These are phyloP conservation scores for Radopholus similis DNA, from an alignment of 1,140 invertebrate species.

Conservation along the genomic window DNA sequence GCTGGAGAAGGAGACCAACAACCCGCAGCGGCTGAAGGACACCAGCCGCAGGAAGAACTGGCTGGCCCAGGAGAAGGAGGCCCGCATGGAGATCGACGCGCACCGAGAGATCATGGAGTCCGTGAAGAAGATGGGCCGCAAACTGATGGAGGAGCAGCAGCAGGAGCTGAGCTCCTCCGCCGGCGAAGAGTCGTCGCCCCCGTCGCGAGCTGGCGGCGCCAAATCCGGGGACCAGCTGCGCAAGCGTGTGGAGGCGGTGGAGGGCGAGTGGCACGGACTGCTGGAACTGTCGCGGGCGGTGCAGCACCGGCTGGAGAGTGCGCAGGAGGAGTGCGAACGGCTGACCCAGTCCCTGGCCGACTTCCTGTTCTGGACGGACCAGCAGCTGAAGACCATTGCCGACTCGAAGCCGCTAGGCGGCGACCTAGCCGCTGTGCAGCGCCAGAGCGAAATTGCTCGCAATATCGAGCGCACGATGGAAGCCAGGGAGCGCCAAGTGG, in stretches of 20 bases:
- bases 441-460: constrained; percentile 38
- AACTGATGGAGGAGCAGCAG: constrained; percentile 46
- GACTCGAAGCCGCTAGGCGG: constrained; percentile 50
- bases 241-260: constrained; percentile 38
- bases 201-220: constrained; percentile 14
- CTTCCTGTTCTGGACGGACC: constrained; percentile 50
- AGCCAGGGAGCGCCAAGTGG: constrained; percentile 39
- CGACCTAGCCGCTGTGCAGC: constrained; percentile 42
- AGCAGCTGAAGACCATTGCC: constrained; percentile 37
- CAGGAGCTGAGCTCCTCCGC: constrained; percentile 8
- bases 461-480: constrained; percentile 51
- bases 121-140: constrained; percentile 47
- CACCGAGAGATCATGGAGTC: constrained; percentile 50
- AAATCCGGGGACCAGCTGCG: constrained; percentile 33
- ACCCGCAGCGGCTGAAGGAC: constrained; percentile 50
- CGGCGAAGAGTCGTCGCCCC: constrained; percentile 32
- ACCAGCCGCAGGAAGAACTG: constrained; percentile 48
- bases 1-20: constrained; percentile 42
- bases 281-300: constrained; percentile 25
- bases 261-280: constrained; percentile 38
- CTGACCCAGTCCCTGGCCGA: constrained; percentile 42
- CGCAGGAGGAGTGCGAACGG: constrained; percentile 57
- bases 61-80: constrained; percentile 42
- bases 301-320: constrained; percentile 50
- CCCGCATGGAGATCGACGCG: constrained; percentile 49